phyloP scores from a whole-genome alignment of 2,113 vertebrate species.

The Hypanus sabinus region DNA sequence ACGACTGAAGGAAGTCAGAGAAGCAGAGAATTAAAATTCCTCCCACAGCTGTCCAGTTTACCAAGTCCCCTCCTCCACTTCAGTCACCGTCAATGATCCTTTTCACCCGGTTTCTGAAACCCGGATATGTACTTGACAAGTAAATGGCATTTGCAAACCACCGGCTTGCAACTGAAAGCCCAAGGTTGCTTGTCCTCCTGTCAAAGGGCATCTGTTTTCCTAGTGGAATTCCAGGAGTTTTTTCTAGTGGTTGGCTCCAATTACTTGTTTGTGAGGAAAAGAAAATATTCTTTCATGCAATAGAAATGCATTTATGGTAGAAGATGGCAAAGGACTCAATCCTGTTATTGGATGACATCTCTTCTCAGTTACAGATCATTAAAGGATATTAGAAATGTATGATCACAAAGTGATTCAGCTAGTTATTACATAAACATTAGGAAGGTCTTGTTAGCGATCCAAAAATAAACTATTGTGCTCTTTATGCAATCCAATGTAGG shows the following conservation, averaged over 20 bases:
- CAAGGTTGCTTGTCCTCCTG: conserved; percentile 18
- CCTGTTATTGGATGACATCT: conserved; percentile 23
- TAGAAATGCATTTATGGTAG: conserved; percentile 7
- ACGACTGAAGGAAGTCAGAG: neutral
- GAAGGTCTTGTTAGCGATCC: neutral
- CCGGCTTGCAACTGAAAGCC: neutral
- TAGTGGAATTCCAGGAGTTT: neutral
- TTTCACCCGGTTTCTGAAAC: conserved; percentile 8
- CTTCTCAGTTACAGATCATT: neutral
- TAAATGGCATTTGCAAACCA: conserved; percentile 27
- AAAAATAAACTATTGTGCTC: conserved; percentile 12
- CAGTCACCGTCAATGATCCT: conserved; percentile 24
- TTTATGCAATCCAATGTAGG: conserved; percentile 3
- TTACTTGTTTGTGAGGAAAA: conserved; percentile 33
- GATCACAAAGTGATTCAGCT: conserved; percentile 19
- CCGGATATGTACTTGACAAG: conserved; percentile 23
- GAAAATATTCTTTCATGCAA: conserved; percentile 31
- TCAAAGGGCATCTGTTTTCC: conserved; percentile 34
- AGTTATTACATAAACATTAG: conserved; percentile 11
- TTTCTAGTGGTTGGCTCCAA: neutral
- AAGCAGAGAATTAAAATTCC: conserved; percentile 8
- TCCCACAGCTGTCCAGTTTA: conserved; percentile 13
- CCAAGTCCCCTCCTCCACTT: neutral
- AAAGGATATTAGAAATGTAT: neutral
- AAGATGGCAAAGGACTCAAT: conserved; percentile 10